Base-by-base conservation (phyloP, 2,888 invertebrate genomes). In the Pandemis corylana region DNA sequence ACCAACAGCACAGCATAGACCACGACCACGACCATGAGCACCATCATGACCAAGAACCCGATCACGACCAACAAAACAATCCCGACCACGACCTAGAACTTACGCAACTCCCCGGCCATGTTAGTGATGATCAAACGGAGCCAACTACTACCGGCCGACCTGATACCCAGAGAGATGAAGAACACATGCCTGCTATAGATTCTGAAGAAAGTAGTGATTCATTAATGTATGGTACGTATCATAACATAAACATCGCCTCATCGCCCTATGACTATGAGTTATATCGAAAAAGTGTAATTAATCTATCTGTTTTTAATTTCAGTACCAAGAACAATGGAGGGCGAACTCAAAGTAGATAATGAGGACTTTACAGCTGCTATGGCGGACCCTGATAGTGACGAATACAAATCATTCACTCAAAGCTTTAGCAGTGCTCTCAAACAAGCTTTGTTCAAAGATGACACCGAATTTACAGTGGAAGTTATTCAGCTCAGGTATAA, bases 321-420 rank as follows among this genome's bases (percentile, higher is more conserved):
- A 96, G 97, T 97, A 78, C 96, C 97, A 68, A 93, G 95, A 83
- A 96, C 96, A 4, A 83, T 97, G 62, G 96, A 97, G 87, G 97
- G 97, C 3, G 95, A 96, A 81, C 84, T 97, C 71, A 95, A 90
- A 75, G 95, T 97, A 51, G 96, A 96, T 80, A 96, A 97, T 83
- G 93, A 96, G 79, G 94, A 95, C 62, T 97, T 95, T 87, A 93
- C 93, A 10, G 90, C 95, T 2, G 95, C 95, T 36, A 90, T 97
- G 62, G 87, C 90, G 51, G 94, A 97, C 81, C 92, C 93, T 20
- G 96, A 96, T 56, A 96, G 96, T 71, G 87, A 94, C 15, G 95
- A 96, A 79, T 97, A 96, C 87, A 94, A 95, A 80, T 92, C 95
- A 71, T 93, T 97, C 75, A 94, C 96, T 0, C 80, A 88, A 56